Conservation (phyloP, 1,140 invertebrate species). For the Rhizoglyphus robini region DNA sequence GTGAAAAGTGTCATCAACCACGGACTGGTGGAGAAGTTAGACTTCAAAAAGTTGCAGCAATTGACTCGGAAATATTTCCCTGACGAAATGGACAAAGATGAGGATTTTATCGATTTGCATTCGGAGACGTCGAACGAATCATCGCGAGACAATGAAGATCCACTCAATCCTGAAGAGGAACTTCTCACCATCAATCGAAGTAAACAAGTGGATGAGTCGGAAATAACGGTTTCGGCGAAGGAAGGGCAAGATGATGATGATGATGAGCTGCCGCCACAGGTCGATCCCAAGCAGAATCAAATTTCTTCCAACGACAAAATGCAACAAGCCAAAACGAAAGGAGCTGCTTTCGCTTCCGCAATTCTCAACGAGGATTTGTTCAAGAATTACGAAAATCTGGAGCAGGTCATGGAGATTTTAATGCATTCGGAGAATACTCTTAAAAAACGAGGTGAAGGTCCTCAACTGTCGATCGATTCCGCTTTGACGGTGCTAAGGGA, state of each 20-base stretch:
- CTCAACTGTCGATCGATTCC: constrained; percentile 59
- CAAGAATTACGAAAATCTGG: constrained; percentile 6
- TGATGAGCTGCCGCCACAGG: neutral
- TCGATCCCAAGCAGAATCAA: neutral
- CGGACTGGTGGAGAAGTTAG: neutral
- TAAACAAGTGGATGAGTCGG: neutral
- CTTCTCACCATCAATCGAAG: neutral
- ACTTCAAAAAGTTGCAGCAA: neutral
- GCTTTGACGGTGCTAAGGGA: constrained; percentile 59
- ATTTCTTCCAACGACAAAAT: neutral
- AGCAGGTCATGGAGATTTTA: neutral
- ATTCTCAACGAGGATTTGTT: neutral
- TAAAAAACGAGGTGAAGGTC: constrained; percentile 31
- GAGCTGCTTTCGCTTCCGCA: neutral
- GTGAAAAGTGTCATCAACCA: neutral
- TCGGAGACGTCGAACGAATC: neutral
- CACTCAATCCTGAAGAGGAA: neutral
- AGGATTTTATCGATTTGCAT: neutral
- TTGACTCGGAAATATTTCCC: neutral
- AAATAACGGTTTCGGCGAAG: neutral
- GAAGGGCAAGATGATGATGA: neutral
- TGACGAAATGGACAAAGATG: neutral
- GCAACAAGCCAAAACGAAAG: neutral
- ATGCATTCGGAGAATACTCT: neutral
- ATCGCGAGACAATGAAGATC: constrained; percentile 28